These are phyloP conservation scores for Anguilla megastoma DNA, from an alignment of 2,797 vertebrate species.

Conservation along the genomic window DNA sequence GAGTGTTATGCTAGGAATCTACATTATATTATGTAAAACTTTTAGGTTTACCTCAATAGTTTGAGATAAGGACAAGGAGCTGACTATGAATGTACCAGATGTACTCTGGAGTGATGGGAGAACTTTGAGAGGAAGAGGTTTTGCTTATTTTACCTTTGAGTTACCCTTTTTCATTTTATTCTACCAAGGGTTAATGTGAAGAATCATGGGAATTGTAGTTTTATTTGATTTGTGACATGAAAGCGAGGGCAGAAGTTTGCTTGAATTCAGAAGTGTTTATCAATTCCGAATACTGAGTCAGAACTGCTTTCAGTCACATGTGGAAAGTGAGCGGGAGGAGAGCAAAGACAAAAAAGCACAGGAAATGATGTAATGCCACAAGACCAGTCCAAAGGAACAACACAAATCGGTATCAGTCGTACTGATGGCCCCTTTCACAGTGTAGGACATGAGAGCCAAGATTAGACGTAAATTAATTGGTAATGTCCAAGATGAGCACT, in stretches of 20 bases:
- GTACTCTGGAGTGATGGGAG: conserved; percentile 77
- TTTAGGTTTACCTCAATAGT: conserved; percentile 91
- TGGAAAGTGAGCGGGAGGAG: not conserved
- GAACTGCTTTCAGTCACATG: conserved; percentile 18
- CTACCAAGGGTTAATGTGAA: conserved; percentile 59
- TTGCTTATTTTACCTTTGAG: conserved; percentile 48
- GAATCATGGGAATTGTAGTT: conserved; percentile 66
- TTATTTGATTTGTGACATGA: conserved; percentile 39
- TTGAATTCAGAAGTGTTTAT: conserved; percentile 39
- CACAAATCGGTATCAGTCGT: not conserved
- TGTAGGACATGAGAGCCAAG: not conserved
- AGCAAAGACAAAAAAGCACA: not conserved
- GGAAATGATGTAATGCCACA: not conserved
- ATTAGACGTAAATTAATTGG: not conserved
- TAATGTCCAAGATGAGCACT: not conserved
- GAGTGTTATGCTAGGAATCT: conserved; percentile 86
- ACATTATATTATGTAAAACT: conserved; percentile 82
- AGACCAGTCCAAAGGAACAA: not conserved
- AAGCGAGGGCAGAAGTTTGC: conserved; percentile 43
- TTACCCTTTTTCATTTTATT: conserved; percentile 50
- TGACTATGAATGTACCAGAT: conserved; percentile 92
- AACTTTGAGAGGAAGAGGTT: conserved; percentile 61
- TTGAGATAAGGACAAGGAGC: conserved; percentile 84
- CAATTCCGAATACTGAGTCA: conserved; percentile 25
- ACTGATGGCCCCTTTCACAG: not conserved